Evolutionary conservation across 1,140 invertebrate species (phyloP), one percentile per base, ranked within the genome.

Genomic region (Diorhabda elongata): DNA sequence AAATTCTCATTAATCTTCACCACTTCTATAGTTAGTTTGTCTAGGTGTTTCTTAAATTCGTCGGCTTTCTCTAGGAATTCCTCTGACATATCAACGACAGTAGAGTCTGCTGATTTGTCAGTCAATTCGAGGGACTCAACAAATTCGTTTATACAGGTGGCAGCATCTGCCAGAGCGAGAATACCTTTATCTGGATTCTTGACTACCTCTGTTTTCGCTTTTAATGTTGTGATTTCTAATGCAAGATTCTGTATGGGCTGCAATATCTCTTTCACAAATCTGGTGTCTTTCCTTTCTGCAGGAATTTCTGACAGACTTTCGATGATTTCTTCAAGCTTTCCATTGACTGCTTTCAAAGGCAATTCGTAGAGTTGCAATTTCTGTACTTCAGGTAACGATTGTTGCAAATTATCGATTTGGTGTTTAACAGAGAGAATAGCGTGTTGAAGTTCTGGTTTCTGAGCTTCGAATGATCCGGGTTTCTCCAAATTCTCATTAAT

Each of bases 11-110:
- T 70, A 41, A 70, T 45, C 57, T 68, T 44, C 8, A 73, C 67
- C 41, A 73, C n/a, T 45, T 71, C 47, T 5, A 58, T 47, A 44
- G 68, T 61, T 26, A 74, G 56, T 63, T 66, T 57, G 4, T 52
- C n/a, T 0, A 52, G 47, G 6, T 52, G 2, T 3, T 52, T 3
- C n/a, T 52, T 52, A 4, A 52, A 6, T 8, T n/a, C 4, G 4
- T 4, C 47, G 6, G 47, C 0, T n/a, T 52, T 52, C 2, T 52
- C 47, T 2, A 52, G 2, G n/a, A 52, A 3, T 8, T 52, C 47
- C 6, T 6, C 47, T 52, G 47, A 52, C 0, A 52, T n/a, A 52
- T 52, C 47, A 6, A 4, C n/a, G n/a, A 52, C n/a, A 52, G 6
- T n/a, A 52, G 47, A 3, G n/a, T 52, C 47, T 8, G 47, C 2